These are phyloP conservation scores for Tachina lurida DNA, from an alignment of 2,888 invertebrate species.

Conservation along the genomic window DNA sequence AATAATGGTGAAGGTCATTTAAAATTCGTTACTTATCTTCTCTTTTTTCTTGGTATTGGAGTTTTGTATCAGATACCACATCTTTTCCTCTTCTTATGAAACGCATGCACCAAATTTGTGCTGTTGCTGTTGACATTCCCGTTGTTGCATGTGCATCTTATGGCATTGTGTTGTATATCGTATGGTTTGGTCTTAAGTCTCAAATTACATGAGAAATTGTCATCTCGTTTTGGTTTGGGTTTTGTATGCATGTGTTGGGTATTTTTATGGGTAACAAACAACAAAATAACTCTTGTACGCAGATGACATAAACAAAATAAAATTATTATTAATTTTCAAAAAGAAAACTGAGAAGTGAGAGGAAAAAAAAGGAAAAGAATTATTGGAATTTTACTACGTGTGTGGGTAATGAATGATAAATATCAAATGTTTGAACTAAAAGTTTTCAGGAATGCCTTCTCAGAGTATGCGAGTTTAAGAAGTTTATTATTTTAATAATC, in stretches of 20 bases:
- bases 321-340: constrained; percentile 56
- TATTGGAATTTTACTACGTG: constrained; percentile 70
- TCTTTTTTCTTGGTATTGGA: neutral
- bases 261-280: constrained; percentile 31
- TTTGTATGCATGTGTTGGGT: constrained; percentile 26
- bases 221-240: constrained; percentile 48
- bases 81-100: constrained; percentile 11
- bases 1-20: neutral
- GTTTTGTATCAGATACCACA: neutral
- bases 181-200: constrained; percentile 25
- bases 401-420: constrained; percentile 64
- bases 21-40: neutral
- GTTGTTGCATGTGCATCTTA: constrained; percentile 17
- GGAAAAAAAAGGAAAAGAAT: constrained; percentile 48
- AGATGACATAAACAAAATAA: constrained; percentile 48
- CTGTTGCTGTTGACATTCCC: constrained; percentile 22
- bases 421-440: constrained; percentile 36
- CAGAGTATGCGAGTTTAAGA: neutral
- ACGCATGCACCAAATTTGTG: constrained; percentile 9
- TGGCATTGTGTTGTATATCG: constrained; percentile 20
- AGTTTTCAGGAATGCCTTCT: constrained; percentile 27
- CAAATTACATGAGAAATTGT: constrained; percentile 71
- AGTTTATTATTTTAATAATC: constrained; percentile 3
- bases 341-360: constrained; percentile 3
- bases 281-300: constrained; percentile 12